Evolutionary conservation across 2,888 invertebrate genomes (phyloP).

Genomic region (Thumatha senex): DNA sequence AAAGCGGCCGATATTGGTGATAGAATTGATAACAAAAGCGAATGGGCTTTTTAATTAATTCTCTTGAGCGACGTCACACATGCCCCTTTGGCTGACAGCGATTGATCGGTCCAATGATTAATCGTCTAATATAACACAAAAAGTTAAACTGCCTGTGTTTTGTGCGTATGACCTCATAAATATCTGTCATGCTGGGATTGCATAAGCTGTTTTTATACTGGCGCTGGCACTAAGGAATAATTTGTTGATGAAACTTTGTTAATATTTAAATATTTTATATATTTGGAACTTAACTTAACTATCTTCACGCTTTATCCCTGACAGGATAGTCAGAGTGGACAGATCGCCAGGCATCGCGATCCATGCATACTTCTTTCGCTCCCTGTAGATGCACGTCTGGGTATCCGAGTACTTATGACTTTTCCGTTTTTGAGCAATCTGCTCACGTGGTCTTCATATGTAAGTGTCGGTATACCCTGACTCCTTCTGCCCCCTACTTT

Average conservation of each 20-base stretch:
- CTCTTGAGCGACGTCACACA: constrained; percentile 31
- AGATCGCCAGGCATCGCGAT: no score
- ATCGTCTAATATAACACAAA: constrained; percentile 35
- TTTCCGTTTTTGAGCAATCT: no score
- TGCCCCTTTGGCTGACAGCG: constrained; percentile 29
- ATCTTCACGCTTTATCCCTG: no score
- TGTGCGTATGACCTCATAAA: constrained; percentile 10
- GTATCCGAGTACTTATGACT: no score
- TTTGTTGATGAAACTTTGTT: background rate
- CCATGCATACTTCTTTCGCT: no score
- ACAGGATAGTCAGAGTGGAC: no score
- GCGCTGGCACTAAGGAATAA: background rate
- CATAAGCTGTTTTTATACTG: background rate
- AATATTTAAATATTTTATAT: background rate
- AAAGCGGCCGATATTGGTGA: constrained; percentile 18
- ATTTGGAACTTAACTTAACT: no score
- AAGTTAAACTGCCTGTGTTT: constrained; percentile 22
- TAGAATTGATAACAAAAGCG: constrained; percentile 21
- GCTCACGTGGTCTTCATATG: no score
- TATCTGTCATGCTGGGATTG: background rate
- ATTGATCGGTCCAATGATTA: constrained; percentile 40
- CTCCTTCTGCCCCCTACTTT: no score
- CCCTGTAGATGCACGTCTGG: no score
- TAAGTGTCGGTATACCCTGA: no score
- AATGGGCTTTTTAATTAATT: constrained; percentile 22